Evolutionary conservation across 64 coral and sea anemone species (phyloP).

Genomic region (Hydrozoanthus tunicans): DNA sequence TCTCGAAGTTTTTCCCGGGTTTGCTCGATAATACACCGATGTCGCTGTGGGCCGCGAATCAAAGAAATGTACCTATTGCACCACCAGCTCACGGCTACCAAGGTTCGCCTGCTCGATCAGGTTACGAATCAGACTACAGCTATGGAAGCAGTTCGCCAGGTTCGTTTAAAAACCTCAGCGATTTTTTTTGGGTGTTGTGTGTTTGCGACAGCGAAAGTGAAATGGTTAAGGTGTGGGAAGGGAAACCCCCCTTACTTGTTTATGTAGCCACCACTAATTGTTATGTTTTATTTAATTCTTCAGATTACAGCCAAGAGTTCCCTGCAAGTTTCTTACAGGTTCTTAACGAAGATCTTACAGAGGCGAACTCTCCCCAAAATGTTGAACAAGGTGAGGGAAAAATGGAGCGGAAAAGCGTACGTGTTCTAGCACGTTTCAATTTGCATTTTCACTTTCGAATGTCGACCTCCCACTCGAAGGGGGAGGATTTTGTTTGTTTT

Average conservation of each 20-base stretch:
- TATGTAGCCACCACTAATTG: not conserved
- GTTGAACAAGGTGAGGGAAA: not conserved
- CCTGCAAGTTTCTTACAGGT: not conserved
- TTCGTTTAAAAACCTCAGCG: not conserved
- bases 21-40: not conserved
- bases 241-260: not conserved
- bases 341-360: not conserved
- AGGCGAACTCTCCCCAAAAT: not conserved
- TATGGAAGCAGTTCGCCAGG: conserved; percentile 16
- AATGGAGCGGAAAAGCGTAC: conserved; percentile 18
- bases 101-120: conserved; percentile 10
- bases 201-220: not conserved
- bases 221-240: not conserved
- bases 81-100: not conserved
- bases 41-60: conserved; percentile 11
- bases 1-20: not conserved
- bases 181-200: not conserved
- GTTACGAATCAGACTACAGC: conserved; percentile 7
- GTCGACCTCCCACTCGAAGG: conserved; percentile 27
- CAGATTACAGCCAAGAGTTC: not conserved
- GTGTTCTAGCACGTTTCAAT: conserved; percentile 47
- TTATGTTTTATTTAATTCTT: not conserved
- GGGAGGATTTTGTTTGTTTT: conserved; percentile 24
- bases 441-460: conserved; percentile 61
- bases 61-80: conserved; percentile 1